Base-by-base conservation (phyloP, 2,888 invertebrate species). In the Coelogynopora nodosa region DNA sequence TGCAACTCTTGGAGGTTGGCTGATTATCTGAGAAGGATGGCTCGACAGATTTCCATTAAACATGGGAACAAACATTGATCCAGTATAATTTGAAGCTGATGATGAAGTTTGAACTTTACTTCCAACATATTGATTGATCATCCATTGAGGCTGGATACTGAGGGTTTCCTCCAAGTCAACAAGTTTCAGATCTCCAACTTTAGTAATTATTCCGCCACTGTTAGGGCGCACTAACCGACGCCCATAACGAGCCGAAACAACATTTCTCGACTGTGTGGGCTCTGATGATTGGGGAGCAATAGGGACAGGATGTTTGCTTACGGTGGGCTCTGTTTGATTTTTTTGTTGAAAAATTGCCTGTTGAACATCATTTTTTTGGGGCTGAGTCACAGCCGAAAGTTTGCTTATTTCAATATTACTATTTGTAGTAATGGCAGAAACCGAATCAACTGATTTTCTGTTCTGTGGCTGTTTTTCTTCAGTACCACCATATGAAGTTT, bases 111-210 rank as follows among this genome's bases (percentile, higher is more conserved):
- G 2, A 10, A n/a, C 23, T 23, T 5, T 5, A 10, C 27, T 23
- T 13, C 74, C 74, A 2, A 2, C 2, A 2, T 5, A 5, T 13
- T 23, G 10, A 13, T 5, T 23, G 5, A 26, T 23, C 2, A 74
- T 26, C 2, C 2, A 74, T n/a, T 74, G 74, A 23, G 74, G 74
- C 23, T 74, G 74, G 2, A 74, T 74, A 26, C 23, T 74, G 27
- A 74, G 74, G 18, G 74, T 74, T 74, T 74, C 74, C 23, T 74
- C 74, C 74, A 74, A 74, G 23, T 74, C 74, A 74, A 74, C 74
- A 2, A 74, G 23, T 23, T 74, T 74, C 27, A 74, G 23, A 10
- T 74, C 74, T 10, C 74, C 74, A 26, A 74, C 74, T 74, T 74
- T 74, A 5, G 74, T 74, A 74, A 74, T 74, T 13, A 74, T 74